Evolutionary conservation across 2,113 vertebrate genomes (phyloP).

Genomic region (Synchiropus splendidus): DNA sequence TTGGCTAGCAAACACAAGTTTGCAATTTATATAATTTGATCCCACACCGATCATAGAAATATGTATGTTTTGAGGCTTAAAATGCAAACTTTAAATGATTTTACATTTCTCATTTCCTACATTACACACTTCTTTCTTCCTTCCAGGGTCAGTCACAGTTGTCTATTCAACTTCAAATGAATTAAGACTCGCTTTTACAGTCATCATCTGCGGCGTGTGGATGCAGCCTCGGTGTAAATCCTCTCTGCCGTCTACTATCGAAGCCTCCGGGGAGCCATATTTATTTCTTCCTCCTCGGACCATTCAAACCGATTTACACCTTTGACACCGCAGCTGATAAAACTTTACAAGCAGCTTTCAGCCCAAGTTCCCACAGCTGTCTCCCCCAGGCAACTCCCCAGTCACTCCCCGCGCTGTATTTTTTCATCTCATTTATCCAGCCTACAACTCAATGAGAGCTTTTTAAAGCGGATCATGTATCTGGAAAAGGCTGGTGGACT

Average conservation of each 20-base stretch:
- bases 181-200: too few relatives aligned
- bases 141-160: too few relatives aligned
- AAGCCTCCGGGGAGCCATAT: conserved; percentile 23
- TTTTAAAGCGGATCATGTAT: conserved; percentile 18
- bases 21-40: too few relatives aligned
- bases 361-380: conserved; percentile 26
- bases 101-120: too few relatives aligned
- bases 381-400: conserved; percentile 11
- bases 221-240: not conserved
- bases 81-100: too few relatives aligned
- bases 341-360: conserved; percentile 31
- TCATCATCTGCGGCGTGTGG: too few relatives aligned
- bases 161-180: too few relatives aligned
- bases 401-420: conserved; percentile 6
- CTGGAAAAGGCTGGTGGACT: conserved; percentile 3
- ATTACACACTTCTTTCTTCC: too few relatives aligned
- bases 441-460: conserved; percentile 12
- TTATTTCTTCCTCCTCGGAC: conserved; percentile 34
- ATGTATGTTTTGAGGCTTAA: too few relatives aligned
- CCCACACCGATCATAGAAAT: too few relatives aligned
- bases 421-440: too few relatives aligned
- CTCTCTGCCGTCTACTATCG: not conserved
- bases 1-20: too few relatives aligned
- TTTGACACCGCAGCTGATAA: conserved; percentile 31
- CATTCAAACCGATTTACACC: conserved; percentile 29